Conservation (phyloP, 2,888 invertebrate genomes). For the Hetaerina titia region DNA sequence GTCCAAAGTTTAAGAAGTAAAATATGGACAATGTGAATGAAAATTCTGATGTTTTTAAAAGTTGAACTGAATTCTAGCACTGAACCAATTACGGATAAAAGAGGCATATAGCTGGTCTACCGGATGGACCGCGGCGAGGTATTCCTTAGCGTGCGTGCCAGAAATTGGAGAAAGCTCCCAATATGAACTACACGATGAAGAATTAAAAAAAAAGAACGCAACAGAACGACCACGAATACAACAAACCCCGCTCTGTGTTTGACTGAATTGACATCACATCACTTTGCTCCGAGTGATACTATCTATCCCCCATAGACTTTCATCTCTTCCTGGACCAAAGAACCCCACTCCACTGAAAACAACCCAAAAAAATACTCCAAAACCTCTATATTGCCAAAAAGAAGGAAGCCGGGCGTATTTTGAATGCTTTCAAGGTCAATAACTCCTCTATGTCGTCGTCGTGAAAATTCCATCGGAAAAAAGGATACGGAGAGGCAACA, state of each 20-base stretch:
- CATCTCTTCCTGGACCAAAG: neutral
- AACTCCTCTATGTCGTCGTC: neutral
- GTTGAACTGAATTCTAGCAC: too few species aligned
- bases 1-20: too few species aligned
- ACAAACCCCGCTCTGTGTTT: neutral
- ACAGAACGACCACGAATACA: neutral
- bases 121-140: too few species aligned
- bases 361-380: neutral
- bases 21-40: too few species aligned
- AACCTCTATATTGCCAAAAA: neutral
- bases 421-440: constrained; percentile 27
- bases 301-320: neutral
- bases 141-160: neutral
- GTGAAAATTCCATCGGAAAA: neutral
- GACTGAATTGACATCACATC: neutral
- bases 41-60: too few species aligned
- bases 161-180: neutral
- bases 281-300: neutral
- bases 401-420: neutral
- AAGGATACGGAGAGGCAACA: neutral
- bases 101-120: too few species aligned
- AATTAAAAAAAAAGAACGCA: neutral
- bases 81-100: too few species aligned
- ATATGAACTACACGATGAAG: neutral
- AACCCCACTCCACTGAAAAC: neutral